phyloP scores from a whole-genome alignment of 2,888 invertebrate species.

The Agonopterix subpropinquella region DNA sequence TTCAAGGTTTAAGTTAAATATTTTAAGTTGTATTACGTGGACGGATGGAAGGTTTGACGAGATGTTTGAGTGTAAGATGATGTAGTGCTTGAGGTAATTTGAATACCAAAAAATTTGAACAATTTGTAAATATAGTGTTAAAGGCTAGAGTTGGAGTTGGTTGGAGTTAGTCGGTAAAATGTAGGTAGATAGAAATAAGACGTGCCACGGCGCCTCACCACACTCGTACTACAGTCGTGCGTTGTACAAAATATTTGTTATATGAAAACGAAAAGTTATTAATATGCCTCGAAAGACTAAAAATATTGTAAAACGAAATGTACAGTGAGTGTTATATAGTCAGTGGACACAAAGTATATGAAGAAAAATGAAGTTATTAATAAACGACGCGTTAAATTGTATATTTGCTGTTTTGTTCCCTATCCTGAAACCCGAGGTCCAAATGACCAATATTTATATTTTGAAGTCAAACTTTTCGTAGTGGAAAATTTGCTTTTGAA shows the following conservation, averaged over 20 bases:
- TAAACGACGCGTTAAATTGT: conserved; percentile 72
- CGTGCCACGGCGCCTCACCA: conserved; percentile 67
- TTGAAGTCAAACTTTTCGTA: not conserved
- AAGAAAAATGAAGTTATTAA: conserved; percentile 72
- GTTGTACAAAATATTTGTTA: conserved; percentile 76
- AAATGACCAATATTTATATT: not conserved
- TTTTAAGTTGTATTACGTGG: conserved; percentile 61
- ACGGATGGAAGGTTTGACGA: conserved; percentile 48
- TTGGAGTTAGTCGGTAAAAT: conserved; percentile 58
- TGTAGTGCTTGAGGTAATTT: conserved; percentile 63
- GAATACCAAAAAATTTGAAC: conserved; percentile 75
- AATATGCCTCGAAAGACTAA: conserved; percentile 65
- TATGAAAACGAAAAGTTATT: conserved; percentile 68
- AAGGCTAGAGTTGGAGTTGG: conserved; percentile 52
- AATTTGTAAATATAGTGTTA: conserved; percentile 73
- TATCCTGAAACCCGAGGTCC: not conserved
- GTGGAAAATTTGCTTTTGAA: too few species aligned
- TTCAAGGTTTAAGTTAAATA: conserved; percentile 69
- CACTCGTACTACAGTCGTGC: conserved; percentile 65
- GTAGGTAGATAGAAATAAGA: conserved; percentile 66
- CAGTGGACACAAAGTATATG: conserved; percentile 76
- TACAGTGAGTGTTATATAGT: conserved; percentile 77
- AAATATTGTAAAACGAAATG: conserved; percentile 72
- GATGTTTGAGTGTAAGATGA: conserved; percentile 52
- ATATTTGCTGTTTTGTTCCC: conserved; percentile 56